Evolutionary conservation across 2,888 invertebrate genomes (phyloP).

Genomic region (Aspidiotus rigidus): DNA sequence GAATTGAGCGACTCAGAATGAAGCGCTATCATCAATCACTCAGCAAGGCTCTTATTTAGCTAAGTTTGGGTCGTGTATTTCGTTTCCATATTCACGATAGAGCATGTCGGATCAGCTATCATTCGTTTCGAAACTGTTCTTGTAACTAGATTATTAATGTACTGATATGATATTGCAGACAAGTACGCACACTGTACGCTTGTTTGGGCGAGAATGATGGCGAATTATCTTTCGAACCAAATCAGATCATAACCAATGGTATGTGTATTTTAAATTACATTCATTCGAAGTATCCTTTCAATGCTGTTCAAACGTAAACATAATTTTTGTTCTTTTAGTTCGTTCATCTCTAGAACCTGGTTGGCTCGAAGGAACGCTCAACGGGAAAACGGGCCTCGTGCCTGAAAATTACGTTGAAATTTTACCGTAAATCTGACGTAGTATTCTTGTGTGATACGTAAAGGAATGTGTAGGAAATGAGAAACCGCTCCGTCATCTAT

Average conservation of each 20-base stretch:
- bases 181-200: slow-evolving; percentile 88
- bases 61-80: too few relatives aligned
- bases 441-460: too few relatives aligned
- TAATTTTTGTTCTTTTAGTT: slow-evolving; percentile 49
- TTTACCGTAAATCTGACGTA: slow-evolving; percentile 51
- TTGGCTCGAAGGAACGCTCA: slow-evolving; percentile 91
- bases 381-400: slow-evolving; percentile 84
- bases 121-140: too few relatives aligned
- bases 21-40: too few relatives aligned
- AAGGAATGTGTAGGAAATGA: too few relatives aligned
- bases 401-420: slow-evolving; percentile 95
- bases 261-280: slow-evolving; percentile 38
- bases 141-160: background rate
- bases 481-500: too few relatives aligned
- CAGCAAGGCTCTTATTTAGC: too few relatives aligned
- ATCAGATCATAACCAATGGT: slow-evolving; percentile 97
- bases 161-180: slow-evolving; percentile 47
- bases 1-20: too few relatives aligned
- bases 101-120: too few relatives aligned
- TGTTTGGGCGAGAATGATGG: slow-evolving; percentile 94
- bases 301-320: background rate
- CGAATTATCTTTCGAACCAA: slow-evolving; percentile 95
- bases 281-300: background rate
- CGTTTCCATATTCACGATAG: too few relatives aligned
- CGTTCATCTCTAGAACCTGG: slow-evolving; percentile 88